Percentiles rank a stretch among this genome's conserved stretches.
Conservation (phyloP, 2,113 vertebrate species). For the Spheniscus mendiculus region DNA sequence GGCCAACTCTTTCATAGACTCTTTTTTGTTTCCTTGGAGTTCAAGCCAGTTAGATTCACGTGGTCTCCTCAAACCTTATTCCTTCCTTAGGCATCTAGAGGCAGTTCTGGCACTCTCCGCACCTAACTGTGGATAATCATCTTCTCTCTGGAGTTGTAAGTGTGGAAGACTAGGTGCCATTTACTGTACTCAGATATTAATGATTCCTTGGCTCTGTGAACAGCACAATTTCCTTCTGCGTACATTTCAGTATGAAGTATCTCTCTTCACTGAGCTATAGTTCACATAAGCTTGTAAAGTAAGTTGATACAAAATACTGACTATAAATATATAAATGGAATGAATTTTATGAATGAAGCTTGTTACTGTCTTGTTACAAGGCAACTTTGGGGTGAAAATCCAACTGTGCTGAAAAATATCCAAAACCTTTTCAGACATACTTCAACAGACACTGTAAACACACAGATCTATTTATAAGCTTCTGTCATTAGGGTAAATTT, state of each 20-base stretch:
- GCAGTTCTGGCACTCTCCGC: neutral
- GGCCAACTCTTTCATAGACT: neutral
- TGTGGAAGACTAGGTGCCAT: neutral
- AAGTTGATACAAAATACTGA: neutral
- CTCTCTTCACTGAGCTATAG: neutral
- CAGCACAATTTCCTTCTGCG: neutral
- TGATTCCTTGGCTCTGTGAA: neutral
- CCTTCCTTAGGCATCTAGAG: neutral
- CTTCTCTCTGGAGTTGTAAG: neutral
- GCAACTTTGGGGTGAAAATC: neutral
- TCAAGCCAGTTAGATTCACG: too few relatives aligned
- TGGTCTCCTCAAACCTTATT: neutral
- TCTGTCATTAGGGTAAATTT: neutral
- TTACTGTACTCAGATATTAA: neutral
- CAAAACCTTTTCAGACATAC: neutral
- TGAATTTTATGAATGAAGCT: neutral
- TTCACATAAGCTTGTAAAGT: neutral
- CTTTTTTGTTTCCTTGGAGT: neutral
- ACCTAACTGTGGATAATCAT: neutral
- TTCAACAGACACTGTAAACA: neutral
- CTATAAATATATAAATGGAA: neutral
- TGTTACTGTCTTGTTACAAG: neutral
- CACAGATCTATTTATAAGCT: neutral
- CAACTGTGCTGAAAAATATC: neutral
- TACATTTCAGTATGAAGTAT: neutral